phyloP scores from a whole-genome alignment of 2,113 vertebrate species.

The Pterocles orientalis region DNA sequence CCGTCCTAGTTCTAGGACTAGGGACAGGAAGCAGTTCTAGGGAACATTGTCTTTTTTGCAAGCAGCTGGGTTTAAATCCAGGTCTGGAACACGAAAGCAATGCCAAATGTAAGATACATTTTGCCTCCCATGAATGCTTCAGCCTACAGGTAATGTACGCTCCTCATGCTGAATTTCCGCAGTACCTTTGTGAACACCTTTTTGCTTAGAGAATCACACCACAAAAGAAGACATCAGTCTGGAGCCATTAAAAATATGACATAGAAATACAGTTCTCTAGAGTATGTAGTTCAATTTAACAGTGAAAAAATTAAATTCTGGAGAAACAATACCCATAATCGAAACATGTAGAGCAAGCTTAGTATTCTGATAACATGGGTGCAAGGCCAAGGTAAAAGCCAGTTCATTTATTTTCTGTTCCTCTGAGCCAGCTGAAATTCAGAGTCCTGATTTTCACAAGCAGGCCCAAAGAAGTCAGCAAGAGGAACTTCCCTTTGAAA shows the following conservation, averaged over 20 bases:
- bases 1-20: neutral
- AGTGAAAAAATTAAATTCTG: neutral
- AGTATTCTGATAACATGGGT: neutral
- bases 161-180: neutral
- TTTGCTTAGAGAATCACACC: neutral
- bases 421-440: conserved; percentile 3
- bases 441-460: neutral
- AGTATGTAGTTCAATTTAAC: neutral
- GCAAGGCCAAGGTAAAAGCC: neutral
- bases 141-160: neutral
- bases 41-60: neutral
- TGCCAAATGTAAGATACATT: rapidly evolving
- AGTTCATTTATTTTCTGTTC: neutral
- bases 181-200: neutral
- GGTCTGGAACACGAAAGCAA: neutral
- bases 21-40: neutral
- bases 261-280: neutral
- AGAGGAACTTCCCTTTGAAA: conserved; percentile 29
- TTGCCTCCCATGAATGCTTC: neutral
- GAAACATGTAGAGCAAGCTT: neutral
- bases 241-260: neutral
- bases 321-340: neutral
- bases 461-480: conserved; percentile 5
- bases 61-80: neutral
- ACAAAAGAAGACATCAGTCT: neutral